A percentile compares a stretch with the other conserved stretches of the same genome.
Evolutionary conservation across 1,140 invertebrate species (phyloP).

Genomic region (Drosophila lacteicornis): DNA sequence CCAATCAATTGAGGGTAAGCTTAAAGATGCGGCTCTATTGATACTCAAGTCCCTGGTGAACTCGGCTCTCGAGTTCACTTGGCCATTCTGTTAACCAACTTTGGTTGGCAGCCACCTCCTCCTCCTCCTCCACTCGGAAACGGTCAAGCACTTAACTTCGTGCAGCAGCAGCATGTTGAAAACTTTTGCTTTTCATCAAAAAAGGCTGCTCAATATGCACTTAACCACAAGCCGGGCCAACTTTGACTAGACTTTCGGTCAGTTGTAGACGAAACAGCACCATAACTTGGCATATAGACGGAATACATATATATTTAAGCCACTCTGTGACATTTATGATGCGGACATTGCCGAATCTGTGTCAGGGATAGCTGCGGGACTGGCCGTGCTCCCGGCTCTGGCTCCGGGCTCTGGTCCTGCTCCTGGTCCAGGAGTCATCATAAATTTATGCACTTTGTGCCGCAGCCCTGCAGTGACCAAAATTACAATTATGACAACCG

Average conservation of each 20-base stretch:
- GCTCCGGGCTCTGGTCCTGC: background rate
- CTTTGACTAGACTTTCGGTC: conserved; percentile 54
- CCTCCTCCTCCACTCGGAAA: background rate
- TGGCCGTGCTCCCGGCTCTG: background rate
- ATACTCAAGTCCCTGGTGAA: conserved; percentile 28
- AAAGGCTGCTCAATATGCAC: conserved; percentile 59
- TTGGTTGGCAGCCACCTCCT: conserved; percentile 17
- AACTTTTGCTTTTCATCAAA: conserved; percentile 77
- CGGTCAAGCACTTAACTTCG: conserved; percentile 60
- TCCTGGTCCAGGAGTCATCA: conserved; percentile 51
- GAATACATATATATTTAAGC: conserved; percentile 44
- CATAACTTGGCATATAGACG: conserved; percentile 32
- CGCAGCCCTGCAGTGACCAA: conserved; percentile 76
- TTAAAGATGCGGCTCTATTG: conserved; percentile 40
- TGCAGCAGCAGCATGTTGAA: conserved; percentile 36
- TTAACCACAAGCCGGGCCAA: conserved; percentile 59
- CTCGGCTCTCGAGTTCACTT: conserved; percentile 39
- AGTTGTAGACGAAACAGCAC: conserved; percentile 51
- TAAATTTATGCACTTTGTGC: conserved; percentile 77
- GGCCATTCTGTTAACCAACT: conserved; percentile 45
- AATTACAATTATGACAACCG: conserved; percentile 83
- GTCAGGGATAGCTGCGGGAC: conserved; percentile 49
- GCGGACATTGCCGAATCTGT: conserved; percentile 62
- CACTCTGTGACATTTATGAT: conserved; percentile 64
- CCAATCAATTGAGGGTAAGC: conserved; percentile 32